phyloP scores from a whole-genome alignment of 2,113 vertebrate genomes.

The Odocoileus virginianus region DNA sequence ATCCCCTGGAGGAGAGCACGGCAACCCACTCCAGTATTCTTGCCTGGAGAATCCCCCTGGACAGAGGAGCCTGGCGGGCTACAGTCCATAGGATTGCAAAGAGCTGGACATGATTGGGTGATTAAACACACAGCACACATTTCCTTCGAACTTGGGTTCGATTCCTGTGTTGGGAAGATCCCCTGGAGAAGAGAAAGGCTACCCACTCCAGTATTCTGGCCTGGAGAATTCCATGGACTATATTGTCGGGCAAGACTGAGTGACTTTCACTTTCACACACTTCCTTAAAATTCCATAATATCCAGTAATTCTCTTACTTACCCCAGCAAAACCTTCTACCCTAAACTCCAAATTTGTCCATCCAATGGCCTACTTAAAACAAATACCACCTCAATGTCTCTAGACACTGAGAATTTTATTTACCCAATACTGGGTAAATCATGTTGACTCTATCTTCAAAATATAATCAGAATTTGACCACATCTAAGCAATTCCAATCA shows the following conservation, averaged over 20 bases:
- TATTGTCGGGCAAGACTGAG: accelerated
- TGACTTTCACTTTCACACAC: not conserved
- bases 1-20: not conserved
- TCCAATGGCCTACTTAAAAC: not conserved
- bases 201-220: not conserved
- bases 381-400: not conserved
- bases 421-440: not conserved
- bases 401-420: not conserved
- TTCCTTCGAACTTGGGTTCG: not conserved
- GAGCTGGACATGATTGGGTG: not conserved
- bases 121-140: not conserved
- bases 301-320: not conserved
- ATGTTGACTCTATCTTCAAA: not conserved
- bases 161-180: not conserved
- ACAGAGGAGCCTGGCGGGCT: not conserved
- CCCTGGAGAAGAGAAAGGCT: not conserved
- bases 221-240: not conserved
- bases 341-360: not conserved
- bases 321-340: not conserved
- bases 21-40: not conserved
- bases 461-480: not conserved
- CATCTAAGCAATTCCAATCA: not conserved
- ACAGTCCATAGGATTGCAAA: not conserved
- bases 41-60: not conserved
- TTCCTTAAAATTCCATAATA: not conserved